Conservation (phyloP, 2,888 invertebrate genomes). For the Cheilosia variabilis region DNA sequence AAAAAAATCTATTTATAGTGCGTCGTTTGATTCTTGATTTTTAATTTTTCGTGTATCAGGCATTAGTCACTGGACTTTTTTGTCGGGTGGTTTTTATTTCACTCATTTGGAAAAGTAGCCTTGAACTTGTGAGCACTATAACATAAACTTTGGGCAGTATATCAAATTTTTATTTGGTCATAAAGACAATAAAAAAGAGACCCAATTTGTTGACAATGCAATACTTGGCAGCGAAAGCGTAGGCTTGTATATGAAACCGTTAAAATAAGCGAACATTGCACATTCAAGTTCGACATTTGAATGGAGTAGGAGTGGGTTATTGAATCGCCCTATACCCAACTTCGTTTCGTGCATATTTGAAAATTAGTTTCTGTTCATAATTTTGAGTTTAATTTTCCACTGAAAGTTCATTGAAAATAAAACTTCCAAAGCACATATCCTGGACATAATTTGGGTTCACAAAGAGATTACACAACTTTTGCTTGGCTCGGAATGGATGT, state of each 20-base stretch:
- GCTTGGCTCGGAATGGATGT: too few relatives aligned
- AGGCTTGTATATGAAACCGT: background rate
- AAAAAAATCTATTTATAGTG: background rate
- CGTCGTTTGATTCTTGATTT: background rate
- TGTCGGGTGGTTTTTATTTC: background rate
- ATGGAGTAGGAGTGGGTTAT: background rate
- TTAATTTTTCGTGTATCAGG: background rate
- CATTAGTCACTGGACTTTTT: background rate
- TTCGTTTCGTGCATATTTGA: too few relatives aligned
- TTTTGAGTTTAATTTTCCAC: too few relatives aligned
- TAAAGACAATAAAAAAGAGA: background rate
- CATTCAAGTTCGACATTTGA: background rate
- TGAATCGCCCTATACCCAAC: background rate
- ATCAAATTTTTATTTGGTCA: background rate
- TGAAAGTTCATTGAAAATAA: too few relatives aligned
- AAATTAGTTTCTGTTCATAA: too few relatives aligned
- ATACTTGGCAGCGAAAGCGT: background rate
- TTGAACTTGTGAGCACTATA: slow-evolving; percentile 1
- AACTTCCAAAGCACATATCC: too few relatives aligned
- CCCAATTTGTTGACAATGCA: background rate
- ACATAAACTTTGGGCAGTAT: background rate
- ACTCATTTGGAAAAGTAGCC: background rate
- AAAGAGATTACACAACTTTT: too few relatives aligned
- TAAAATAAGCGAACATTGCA: background rate
- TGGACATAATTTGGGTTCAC: too few relatives aligned